Evolutionary conservation across 2,888 invertebrate genomes (phyloP).

Genomic region (Andrena bicolor): DNA sequence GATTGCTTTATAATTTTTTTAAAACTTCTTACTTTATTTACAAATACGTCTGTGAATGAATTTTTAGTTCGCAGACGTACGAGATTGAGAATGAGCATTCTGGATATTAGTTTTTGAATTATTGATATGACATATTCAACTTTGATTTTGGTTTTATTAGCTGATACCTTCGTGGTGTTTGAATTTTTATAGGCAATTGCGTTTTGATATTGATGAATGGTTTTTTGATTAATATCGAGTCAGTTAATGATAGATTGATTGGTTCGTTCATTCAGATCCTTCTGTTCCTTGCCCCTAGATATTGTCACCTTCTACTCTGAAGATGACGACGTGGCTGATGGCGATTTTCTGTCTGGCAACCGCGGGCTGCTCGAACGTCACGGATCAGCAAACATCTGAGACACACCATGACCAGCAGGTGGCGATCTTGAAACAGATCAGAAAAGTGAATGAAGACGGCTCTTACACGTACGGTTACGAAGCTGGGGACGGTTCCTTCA

Average conservation of each 20-base stretch:
- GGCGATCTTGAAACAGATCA: slow-evolving; percentile 93
- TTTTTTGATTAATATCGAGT: neutral
- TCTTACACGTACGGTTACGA: slow-evolving; percentile 95
- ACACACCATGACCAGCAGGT: slow-evolving; percentile 90
- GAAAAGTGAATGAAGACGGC: slow-evolving; percentile 92
- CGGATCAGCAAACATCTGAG: slow-evolving; percentile 86
- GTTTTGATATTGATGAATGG: neutral
- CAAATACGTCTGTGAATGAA: too few relatives aligned
- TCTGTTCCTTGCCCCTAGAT: slow-evolving; percentile 30
- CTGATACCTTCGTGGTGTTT: too few relatives aligned
- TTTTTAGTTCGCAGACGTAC: too few relatives aligned
- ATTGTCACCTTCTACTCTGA: slow-evolving; percentile 66
- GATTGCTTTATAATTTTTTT: neutral
- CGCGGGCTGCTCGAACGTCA: slow-evolving; percentile 82
- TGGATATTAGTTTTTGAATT: neutral
- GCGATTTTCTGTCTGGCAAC: slow-evolving; percentile 83
- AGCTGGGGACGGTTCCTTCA: slow-evolving; percentile 94
- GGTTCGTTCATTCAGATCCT: neutral
- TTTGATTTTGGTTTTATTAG: too few relatives aligned
- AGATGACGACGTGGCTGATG: slow-evolving; percentile 85
- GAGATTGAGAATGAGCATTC: too few relatives aligned
- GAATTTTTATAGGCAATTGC: too few relatives aligned
- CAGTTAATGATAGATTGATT: neutral
- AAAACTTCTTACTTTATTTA: neutral
- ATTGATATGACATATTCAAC: too few relatives aligned